Conservation (phyloP, 2,113 vertebrate species). For the Vombatus ursinus region DNA sequence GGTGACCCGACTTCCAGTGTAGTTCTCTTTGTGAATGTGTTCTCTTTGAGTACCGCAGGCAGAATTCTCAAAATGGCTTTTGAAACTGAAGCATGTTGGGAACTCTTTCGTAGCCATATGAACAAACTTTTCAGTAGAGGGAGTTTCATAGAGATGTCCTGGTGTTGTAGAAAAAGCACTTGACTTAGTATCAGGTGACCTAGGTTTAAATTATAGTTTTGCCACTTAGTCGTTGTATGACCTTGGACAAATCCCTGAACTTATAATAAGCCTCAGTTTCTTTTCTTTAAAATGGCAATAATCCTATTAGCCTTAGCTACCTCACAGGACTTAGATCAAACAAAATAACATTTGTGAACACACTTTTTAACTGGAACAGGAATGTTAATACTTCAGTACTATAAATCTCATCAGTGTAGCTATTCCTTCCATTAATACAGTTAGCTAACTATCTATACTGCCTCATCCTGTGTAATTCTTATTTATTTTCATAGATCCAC, state of each 20-base stretch:
- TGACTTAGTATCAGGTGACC: not conserved
- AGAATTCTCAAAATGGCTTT: not conserved
- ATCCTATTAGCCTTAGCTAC: not conserved
- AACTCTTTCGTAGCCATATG: not conserved
- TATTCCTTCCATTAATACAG: not conserved
- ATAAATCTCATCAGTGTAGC: not conserved
- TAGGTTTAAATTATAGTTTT: not conserved
- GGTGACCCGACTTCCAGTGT: not conserved
- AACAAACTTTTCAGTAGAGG: not conserved
- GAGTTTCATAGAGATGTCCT: not conserved
- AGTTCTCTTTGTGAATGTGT: not conserved
- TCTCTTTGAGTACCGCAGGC: not conserved
- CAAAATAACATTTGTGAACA: not conserved
- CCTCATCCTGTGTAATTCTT: not conserved
- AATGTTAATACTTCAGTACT: not conserved
- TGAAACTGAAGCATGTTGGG: not conserved
- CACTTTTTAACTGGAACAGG: not conserved
- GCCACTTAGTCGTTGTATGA: fast-evolving
- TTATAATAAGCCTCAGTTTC: not conserved
- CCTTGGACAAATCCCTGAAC: not conserved
- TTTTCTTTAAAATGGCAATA: not conserved
- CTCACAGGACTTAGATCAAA: not conserved
- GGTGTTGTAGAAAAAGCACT: not conserved
- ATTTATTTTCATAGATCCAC: not conserved
- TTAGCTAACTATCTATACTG: not conserved